phyloP scores from a whole-genome alignment of 2,113 vertebrate genomes.

The Mirza zaza region DNA sequence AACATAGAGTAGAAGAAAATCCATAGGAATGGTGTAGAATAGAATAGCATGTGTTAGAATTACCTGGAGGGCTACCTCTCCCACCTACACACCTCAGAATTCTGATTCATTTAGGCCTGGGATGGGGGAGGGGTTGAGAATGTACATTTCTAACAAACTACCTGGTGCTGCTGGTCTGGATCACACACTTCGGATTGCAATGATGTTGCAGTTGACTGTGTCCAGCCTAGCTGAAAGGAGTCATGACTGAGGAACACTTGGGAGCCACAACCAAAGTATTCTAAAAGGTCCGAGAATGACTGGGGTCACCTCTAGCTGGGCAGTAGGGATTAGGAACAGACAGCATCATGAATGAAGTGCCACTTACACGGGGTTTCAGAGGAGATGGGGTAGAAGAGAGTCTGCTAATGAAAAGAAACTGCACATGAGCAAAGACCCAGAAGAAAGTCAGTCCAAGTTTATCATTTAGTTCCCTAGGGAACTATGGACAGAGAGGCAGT shows the following conservation, averaged over 20 bases:
- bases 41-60: neutral
- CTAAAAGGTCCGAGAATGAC: neutral
- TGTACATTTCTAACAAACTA: neutral
- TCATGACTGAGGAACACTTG: neutral
- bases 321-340: neutral
- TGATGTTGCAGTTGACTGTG: neutral
- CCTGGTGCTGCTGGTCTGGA: neutral
- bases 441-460: neutral
- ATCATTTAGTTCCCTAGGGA: neutral
- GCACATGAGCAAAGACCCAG: neutral
- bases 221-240: neutral
- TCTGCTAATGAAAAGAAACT: neutral
- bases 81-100: neutral
- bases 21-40: too few relatives aligned
- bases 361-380: neutral
- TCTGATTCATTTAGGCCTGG: neutral
- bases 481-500: neutral
- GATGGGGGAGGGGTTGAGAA: neutral
- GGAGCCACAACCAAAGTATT: neutral
- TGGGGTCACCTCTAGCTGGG: neutral
- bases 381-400: neutral
- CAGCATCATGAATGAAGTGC: neutral
- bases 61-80: neutral
- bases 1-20: neutral
- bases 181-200: neutral